These are phyloP conservation scores for Danio choprae DNA, from an alignment of 2,797 vertebrate genomes.

Conservation along the genomic window DNA sequence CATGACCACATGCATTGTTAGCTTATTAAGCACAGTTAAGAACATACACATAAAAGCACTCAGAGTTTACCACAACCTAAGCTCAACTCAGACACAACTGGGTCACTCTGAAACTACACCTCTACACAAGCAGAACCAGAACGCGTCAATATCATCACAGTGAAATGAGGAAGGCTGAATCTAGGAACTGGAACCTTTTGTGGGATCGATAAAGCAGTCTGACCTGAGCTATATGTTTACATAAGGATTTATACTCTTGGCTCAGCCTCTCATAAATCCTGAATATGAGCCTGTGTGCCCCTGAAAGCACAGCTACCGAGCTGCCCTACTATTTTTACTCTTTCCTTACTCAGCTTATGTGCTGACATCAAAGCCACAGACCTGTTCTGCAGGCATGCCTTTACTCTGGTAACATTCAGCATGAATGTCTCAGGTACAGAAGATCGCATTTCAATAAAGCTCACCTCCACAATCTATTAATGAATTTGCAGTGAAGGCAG, in stretches of 20 bases:
- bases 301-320: slow-evolving; percentile 38
- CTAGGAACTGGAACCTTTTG: slow-evolving; percentile 34
- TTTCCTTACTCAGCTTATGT: slow-evolving; percentile 58
- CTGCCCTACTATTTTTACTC: slow-evolving; percentile 57
- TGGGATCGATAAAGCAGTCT: slow-evolving; percentile 45
- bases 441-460: neutral
- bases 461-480: slow-evolving; percentile 24
- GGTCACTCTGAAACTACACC: slow-evolving; percentile 24
- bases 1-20: no score
- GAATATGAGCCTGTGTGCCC: slow-evolving; percentile 45
- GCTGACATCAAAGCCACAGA: slow-evolving; percentile 53
- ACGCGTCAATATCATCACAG: slow-evolving; percentile 27
- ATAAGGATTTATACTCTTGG: slow-evolving; percentile 49
- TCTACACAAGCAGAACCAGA: slow-evolving; percentile 21
- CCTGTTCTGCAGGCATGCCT: slow-evolving; percentile 31
- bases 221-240: slow-evolving; percentile 53
- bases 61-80: slow-evolving; percentile 41
- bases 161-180: slow-evolving; percentile 24
- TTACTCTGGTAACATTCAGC: slow-evolving; percentile 35
- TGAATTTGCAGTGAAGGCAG: slow-evolving; percentile 18
- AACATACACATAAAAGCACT: no score
- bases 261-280: slow-evolving; percentile 50
- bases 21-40: no score
- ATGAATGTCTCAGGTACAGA: slow-evolving; percentile 19
- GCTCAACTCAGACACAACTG: slow-evolving; percentile 52